A percentile compares a stretch with the other conserved stretches of the same genome.
Conservation (phyloP, 2,888 invertebrate genomes). For the Calliphora vomitoria region DNA sequence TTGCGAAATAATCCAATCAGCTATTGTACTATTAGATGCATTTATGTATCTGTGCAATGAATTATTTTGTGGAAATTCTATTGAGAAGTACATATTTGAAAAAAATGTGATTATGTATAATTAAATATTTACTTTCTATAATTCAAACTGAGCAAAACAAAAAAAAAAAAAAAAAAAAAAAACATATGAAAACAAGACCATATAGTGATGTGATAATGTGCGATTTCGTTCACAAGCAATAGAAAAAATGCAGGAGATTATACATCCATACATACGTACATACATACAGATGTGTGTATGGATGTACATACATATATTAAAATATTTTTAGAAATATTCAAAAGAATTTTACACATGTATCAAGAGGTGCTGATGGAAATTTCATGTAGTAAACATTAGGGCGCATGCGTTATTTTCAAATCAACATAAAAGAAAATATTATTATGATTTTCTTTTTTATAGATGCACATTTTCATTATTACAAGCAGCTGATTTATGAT, state of each 20-base stretch:
- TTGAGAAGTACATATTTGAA: background rate
- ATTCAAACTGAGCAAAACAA: constrained; percentile 9
- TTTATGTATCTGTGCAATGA: too few relatives aligned
- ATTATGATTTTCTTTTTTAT: constrained; percentile 27
- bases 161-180: too few relatives aligned
- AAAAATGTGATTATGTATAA: background rate
- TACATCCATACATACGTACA: background rate
- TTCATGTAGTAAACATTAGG: constrained; percentile 43
- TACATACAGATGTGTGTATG: background rate
- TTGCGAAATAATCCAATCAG: too few relatives aligned
- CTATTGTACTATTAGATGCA: too few relatives aligned
- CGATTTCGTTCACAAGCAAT: background rate
- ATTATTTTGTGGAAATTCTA: background rate
- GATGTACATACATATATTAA: background rate
- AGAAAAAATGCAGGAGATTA: constrained; percentile 24
- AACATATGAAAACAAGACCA: constrained; percentile 3
- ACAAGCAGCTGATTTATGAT: constrained; percentile 66
- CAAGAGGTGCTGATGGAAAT: constrained; percentile 52
- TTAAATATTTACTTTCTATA: constrained; percentile 5
- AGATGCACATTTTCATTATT: constrained; percentile 59
- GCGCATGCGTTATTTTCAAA: constrained; percentile 66
- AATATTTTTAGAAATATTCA: constrained; percentile 60
- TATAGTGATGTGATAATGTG: constrained; percentile 14
- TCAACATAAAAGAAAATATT: constrained; percentile 31
- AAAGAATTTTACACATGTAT: constrained; percentile 55